Evolutionary conservation across 2,113 vertebrate species (phyloP).

Genomic region (Xenopus borealis): DNA sequence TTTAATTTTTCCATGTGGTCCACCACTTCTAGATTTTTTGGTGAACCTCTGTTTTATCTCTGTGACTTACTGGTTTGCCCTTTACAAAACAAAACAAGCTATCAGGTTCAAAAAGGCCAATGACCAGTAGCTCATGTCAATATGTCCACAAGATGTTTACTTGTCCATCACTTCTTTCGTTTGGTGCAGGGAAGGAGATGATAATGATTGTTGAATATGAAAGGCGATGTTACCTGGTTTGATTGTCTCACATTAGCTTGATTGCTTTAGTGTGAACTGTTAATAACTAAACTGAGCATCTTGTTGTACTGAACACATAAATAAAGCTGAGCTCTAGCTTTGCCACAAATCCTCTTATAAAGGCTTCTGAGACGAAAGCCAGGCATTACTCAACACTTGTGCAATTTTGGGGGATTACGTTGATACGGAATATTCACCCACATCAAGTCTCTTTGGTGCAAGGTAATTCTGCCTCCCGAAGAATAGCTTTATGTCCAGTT

Average conservation of each 20-base stretch:
- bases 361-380: constrained; percentile 14
- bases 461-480: constrained; percentile 23
- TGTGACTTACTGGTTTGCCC: too few species aligned
- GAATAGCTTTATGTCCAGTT: constrained; percentile 30
- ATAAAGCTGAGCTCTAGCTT: constrained; percentile 5
- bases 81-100: too few species aligned
- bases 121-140: too few species aligned
- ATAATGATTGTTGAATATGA: too few species aligned
- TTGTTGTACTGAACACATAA: constrained; percentile 16
- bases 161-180: too few species aligned
- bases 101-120: too few species aligned
- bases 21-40: too few species aligned
- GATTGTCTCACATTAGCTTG: background rate
- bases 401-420: constrained; percentile 39
- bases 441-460: constrained; percentile 31
- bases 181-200: too few species aligned
- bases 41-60: too few species aligned
- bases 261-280: background rate
- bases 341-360: constrained; percentile 37
- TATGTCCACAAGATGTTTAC: too few species aligned
- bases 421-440: constrained; percentile 36
- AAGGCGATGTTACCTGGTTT: background rate
- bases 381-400: constrained; percentile 45
- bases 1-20: too few species aligned
- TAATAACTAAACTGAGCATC: constrained; percentile 12